Conservation (phyloP, 2,888 invertebrate species). For the Rhorus exstirpatorius region DNA sequence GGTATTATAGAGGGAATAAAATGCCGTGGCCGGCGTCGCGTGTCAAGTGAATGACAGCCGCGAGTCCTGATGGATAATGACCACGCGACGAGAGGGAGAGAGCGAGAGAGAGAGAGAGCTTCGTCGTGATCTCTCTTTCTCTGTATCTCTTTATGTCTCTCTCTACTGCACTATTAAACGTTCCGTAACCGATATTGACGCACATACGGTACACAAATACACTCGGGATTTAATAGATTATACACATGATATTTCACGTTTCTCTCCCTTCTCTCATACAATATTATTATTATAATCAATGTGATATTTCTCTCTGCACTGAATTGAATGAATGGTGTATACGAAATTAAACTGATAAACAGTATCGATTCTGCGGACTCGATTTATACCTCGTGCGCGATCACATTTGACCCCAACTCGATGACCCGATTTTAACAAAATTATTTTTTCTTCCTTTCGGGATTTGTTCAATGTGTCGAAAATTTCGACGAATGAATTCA, state of each 20-base stretch:
- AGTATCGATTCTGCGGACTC: constrained; percentile 18
- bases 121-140: constrained; percentile 36
- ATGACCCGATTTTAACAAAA: too few species aligned
- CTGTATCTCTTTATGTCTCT: constrained; percentile 19
- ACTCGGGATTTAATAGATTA: constrained; percentile 60
- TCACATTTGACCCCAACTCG: too few species aligned
- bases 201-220: constrained; percentile 51
- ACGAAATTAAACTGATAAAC: constrained; percentile 3
- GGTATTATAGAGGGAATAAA: constrained; percentile 52
- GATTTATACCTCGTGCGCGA: constrained; percentile 8
- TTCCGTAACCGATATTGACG: constrained; percentile 67
- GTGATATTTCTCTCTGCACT: constrained; percentile 19
- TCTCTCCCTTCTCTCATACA: constrained; percentile 10
- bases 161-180: constrained; percentile 45
- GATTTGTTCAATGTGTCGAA: too few species aligned
- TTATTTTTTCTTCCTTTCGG: too few species aligned
- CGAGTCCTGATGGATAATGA: constrained; percentile 71
- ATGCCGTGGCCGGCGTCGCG: constrained; percentile 69
- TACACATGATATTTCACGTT: constrained; percentile 33
- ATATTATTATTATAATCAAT: constrained; percentile 22
- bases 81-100: constrained; percentile 40
- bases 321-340: constrained; percentile 28
- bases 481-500: too few species aligned
- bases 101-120: too few species aligned
- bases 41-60: constrained; percentile 71